Evolutionary conservation across 2,797 vertebrate genomes (phyloP).

Genomic region (Melanotaenia pygmaea): DNA sequence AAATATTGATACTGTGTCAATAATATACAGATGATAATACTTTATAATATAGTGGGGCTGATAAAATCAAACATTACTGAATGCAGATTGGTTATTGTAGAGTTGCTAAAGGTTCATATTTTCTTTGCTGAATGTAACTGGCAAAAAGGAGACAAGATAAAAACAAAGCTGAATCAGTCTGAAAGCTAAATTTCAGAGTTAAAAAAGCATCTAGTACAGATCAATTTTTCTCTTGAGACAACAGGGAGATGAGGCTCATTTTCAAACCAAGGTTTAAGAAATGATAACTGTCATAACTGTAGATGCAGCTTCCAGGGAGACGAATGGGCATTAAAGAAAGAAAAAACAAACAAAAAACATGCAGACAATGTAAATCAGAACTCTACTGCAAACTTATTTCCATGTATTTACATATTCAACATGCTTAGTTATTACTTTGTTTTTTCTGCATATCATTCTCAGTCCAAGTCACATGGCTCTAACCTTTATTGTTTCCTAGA

Average conservation of each 20-base stretch:
- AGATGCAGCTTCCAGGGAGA: constrained; percentile 45
- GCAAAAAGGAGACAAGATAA: not conserved
- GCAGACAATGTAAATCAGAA: constrained; percentile 46
- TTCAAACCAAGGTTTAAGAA: constrained; percentile 57
- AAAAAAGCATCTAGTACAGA: constrained; percentile 24
- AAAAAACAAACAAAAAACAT: constrained; percentile 2
- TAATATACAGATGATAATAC: not conserved
- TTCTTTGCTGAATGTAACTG: too few relatives aligned
- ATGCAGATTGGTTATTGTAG: not conserved
- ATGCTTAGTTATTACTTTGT: constrained; percentile 11
- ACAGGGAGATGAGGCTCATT: constrained; percentile 40
- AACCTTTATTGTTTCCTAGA: constrained; percentile 26
- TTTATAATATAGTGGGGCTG: not conserved
- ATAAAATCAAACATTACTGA: not conserved
- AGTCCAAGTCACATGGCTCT: constrained; percentile 30
- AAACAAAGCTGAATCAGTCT: not conserved
- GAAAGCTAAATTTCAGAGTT: not conserved
- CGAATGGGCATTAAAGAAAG: constrained; percentile 32
- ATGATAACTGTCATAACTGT: constrained; percentile 25
- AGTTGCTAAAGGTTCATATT: not conserved
- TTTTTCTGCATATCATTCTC: constrained; percentile 9
- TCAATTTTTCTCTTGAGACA: constrained; percentile 17
- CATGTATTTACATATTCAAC: constrained; percentile 64
- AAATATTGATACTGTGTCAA: not conserved
- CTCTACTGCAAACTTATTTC: constrained; percentile 35